phyloP scores from a whole-genome alignment of 2,113 vertebrate genomes.

The Lipophrys pholis region DNA sequence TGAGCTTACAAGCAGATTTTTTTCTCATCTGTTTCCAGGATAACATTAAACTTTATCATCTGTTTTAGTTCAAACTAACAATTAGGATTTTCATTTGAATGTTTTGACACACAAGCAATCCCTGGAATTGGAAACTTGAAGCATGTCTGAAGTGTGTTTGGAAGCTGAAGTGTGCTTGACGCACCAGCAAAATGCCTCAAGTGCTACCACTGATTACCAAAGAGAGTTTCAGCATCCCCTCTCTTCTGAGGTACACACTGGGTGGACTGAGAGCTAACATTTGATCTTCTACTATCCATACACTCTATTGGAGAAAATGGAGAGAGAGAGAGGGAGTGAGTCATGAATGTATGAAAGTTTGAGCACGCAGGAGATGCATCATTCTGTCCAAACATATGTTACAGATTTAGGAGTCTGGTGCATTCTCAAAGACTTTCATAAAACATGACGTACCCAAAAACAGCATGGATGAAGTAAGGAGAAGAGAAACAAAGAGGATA shows the following conservation, averaged over 20 bases:
- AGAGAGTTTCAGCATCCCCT: slow-evolving; percentile 40
- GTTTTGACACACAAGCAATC: slow-evolving; percentile 7
- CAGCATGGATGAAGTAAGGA: neutral
- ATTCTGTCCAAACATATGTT: slow-evolving; percentile 26
- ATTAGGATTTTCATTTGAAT: slow-evolving; percentile 5
- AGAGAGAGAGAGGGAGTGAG: neutral
- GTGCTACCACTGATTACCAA: slow-evolving; percentile 50
- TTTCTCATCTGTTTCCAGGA: slow-evolving; percentile 9
- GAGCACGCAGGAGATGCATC: slow-evolving; percentile 17
- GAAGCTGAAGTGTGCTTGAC: slow-evolving; percentile 25
- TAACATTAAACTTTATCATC: neutral
- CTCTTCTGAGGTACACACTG: slow-evolving; percentile 35
- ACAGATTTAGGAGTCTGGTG: slow-evolving; percentile 19
- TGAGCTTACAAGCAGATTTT: slow-evolving; percentile 1
- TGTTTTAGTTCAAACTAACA: slow-evolving; percentile 17
- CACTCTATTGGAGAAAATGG: slow-evolving; percentile 2
- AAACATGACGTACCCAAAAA: slow-evolving; percentile 22
- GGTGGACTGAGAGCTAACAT: slow-evolving; percentile 14
- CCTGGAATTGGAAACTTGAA: neutral
- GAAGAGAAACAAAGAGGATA: no score
- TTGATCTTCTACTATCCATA: neutral
- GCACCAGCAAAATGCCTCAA: slow-evolving; percentile 30
- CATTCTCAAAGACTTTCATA: slow-evolving; percentile 32
- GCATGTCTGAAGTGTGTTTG: slow-evolving; percentile 25
- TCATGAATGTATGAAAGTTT: slow-evolving; percentile 8